These are phyloP conservation scores for Clarias macrocephalus DNA, from an alignment of 2,113 vertebrate genomes.

Conservation along the genomic window DNA sequence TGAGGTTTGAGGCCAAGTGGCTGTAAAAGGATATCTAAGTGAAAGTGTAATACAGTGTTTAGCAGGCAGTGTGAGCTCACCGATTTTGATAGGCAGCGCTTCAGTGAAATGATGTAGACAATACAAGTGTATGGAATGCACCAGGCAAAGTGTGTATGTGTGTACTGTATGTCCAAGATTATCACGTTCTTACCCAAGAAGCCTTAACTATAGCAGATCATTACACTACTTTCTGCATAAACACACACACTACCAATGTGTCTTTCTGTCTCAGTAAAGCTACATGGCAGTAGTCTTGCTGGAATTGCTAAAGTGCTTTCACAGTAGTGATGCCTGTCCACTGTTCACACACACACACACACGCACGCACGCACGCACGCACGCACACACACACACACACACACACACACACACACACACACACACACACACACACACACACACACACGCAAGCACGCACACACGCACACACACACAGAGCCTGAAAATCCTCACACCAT, in stretches of 20 bases:
- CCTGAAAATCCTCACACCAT: conserved; percentile 3
- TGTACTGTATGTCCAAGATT: conserved; percentile 46
- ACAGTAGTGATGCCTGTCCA: conserved; percentile 15
- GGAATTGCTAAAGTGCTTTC: conserved; percentile 14
- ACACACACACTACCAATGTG: not conserved
- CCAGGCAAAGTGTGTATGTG: conserved; percentile 35
- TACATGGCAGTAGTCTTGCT: not conserved
- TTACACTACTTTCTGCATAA: not conserved
- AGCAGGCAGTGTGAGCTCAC: conserved; percentile 26
- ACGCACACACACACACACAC: too few relatives aligned
- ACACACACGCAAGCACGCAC: not conserved
- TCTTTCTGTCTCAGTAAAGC: not conserved
- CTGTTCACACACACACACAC: not conserved
- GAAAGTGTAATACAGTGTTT: conserved; percentile 36
- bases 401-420: too few relatives aligned
- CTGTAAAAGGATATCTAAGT: conserved; percentile 11
- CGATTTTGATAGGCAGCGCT: conserved; percentile 60
- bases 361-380: too few relatives aligned
- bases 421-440: too few relatives aligned
- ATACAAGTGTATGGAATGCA: conserved; percentile 45
- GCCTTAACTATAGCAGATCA: not conserved
- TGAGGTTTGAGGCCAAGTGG: conserved; percentile 15
- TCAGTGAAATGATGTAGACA: conserved; percentile 59
- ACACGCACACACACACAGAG: not conserved
- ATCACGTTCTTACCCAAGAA: conserved; percentile 17